Evolutionary conservation across 1,140 invertebrate genomes (phyloP), one percentile per base, ranked within the genome.

Genomic region (Phthorimaea operculella): DNA sequence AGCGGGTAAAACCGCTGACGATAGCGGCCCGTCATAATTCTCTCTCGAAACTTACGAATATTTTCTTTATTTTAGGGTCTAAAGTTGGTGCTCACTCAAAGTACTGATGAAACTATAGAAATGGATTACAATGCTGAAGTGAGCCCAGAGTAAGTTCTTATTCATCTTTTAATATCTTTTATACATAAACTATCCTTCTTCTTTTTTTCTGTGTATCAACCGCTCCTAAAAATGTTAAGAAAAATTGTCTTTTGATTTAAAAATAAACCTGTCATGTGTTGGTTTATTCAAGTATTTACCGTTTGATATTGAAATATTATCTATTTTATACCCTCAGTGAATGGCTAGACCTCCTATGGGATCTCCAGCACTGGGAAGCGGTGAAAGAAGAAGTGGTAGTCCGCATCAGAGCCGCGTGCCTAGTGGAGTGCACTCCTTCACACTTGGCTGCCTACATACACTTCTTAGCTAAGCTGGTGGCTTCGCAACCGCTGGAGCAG

Each of bases 361-460:
- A 87, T 1, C 90, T 94, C 52, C 90, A 89, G 0, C 92, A 95
- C 72, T 95, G 95, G 79, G 70, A 76, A 7, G 84, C 88, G 10
- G 89, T 94, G 8, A 88, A 90, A 17, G 87, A 87, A 1, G 88
- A 92, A 45, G 88, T 93, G 11, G 89, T 93, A 33, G 87, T 88
- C 4, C 91, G 92, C 8, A 74, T 96, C 1, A 87, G 93, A 17
- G 89, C 94, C 56, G 96, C 96, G 5, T 94, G 95, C 72, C 92
- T 96, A 64, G 93, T 97, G 33, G 96, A 98, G 83, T 97, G 95
- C 64, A 92, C 93, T 70, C 93, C 95, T 0, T 81, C 87, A 7
- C 87, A 95, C 50, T 90, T 98, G n/a, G 92, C 93, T 55, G 91
- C 92, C n/a, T 98, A 98, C 76, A 92, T 98, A 17, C 88, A 90